Evolutionary conservation across 2,797 vertebrate genomes (phyloP), one percentile per base, ranked within the genome.

Genomic region (Anguilla marmorata): DNA sequence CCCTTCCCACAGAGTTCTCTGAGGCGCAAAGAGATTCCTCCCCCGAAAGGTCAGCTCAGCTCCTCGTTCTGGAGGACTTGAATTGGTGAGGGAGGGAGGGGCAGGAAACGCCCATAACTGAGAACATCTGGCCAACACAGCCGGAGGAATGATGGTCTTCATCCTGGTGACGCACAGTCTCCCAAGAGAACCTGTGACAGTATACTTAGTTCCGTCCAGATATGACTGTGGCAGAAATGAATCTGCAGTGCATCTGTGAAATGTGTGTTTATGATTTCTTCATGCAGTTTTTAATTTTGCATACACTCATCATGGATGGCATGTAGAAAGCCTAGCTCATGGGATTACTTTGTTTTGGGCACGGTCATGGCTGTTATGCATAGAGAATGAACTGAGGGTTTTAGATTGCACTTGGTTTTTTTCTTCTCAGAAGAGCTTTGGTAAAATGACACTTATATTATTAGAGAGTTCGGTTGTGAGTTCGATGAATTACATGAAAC

Each of bases 11-110:
- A 99, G 98, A 94, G 92, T 33, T 96, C 97, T 50, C 92, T 98
- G 85, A 95, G 95, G 89, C 94, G 86, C 79, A 94, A 95, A 90
- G 96, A 97, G 89, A 96, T 99, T 90, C 95, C 95, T 5, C 88
- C 96, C 0, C 97, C 98, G 12, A 98, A 96, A 92, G 98, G 97
- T 0, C 94, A 96, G 89, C 94, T 98, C 90, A 93, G 90, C 21
- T 79, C 97, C 5, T 88, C 91, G 37, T 99, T 98, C 93, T 99
- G 98, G 98, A 97, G 95, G 85, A 94, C 94, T 41, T 97, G 95
- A 97, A 58, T 56, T 8, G 19, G 9, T n/a, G 37, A 50, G 45
- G 63, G 58, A 86, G 60, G 24, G 45, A 52, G 66, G n/a, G 58
- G 19, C 45, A 74, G 52, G 54, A 66, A 88, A 54, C 82, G 4